These are phyloP conservation scores for Neocrepidodera transversa DNA, from an alignment of 2,888 invertebrate species.

Conservation along the genomic window DNA sequence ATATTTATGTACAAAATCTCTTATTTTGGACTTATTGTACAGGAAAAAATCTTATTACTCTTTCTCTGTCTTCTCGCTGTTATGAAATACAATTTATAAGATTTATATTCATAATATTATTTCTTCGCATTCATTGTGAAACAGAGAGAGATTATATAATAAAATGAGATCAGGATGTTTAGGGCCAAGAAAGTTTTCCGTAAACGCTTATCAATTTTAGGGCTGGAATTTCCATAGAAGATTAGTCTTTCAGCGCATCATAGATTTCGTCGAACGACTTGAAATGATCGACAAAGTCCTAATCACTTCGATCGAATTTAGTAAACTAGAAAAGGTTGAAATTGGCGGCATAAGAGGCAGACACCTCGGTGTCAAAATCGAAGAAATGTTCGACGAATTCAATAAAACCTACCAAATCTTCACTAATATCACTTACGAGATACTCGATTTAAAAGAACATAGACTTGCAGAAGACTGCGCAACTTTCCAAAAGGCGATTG, in stretches of 20 bases:
- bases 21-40: too few relatives aligned
- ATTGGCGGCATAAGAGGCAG: slow-evolving; percentile 58
- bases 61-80: too few relatives aligned
- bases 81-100: too few relatives aligned
- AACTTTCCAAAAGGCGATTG: slow-evolving; percentile 67
- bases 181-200: too few relatives aligned
- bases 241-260: slow-evolving; percentile 73
- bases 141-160: too few relatives aligned
- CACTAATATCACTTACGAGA: slow-evolving; percentile 72
- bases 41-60: too few relatives aligned
- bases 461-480: slow-evolving; percentile 72
- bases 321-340: slow-evolving; percentile 80
- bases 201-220: slow-evolving; percentile 1
- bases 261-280: slow-evolving; percentile 70
- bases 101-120: too few relatives aligned
- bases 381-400: slow-evolving; percentile 56
- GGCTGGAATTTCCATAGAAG: slow-evolving; percentile 80
- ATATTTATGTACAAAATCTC: too few relatives aligned
- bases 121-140: too few relatives aligned
- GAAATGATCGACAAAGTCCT: slow-evolving; percentile 74
- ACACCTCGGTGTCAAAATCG: slow-evolving; percentile 52
- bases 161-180: too few relatives aligned
- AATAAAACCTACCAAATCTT: slow-evolving; percentile 58
- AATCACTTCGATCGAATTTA: slow-evolving; percentile 79
- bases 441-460: slow-evolving; percentile 73